Conservation (phyloP, 92 coral and sea anemone species). For the Phymanthus crucifer region DNA sequence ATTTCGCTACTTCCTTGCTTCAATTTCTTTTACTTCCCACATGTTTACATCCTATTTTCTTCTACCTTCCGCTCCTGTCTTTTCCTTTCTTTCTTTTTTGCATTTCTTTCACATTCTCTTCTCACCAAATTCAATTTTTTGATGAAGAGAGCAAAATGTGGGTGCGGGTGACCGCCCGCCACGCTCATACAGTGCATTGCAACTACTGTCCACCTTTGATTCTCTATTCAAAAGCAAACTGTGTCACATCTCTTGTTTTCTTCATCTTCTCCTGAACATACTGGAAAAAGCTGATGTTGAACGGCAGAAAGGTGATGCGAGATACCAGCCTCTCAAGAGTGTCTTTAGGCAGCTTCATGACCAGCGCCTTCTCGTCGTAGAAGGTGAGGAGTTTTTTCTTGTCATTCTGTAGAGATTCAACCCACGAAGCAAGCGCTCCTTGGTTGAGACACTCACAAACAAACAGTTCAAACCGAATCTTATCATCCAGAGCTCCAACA, state of each 20-base stretch:
- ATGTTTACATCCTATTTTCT: too few relatives aligned
- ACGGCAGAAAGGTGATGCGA: constrained; percentile 27
- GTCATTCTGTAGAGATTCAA: constrained; percentile 9
- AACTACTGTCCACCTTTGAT: too few relatives aligned
- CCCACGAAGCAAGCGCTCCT: constrained; percentile 33
- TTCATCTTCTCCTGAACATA: constrained; percentile 7
- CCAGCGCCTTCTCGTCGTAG: constrained; percentile 18
- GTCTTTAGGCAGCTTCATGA: neutral
- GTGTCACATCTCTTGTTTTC: neutral
- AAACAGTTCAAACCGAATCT: constrained; percentile 32
- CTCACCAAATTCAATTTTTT: too few relatives aligned
- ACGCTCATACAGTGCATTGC: too few relatives aligned
- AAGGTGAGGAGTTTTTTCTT: neutral
- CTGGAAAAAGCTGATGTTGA: constrained; percentile 7
- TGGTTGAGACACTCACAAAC: constrained; percentile 42
- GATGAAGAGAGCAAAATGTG: too few relatives aligned
- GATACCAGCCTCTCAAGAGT: constrained; percentile 15
- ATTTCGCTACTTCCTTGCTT: too few relatives aligned
- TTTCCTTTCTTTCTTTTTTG: too few relatives aligned
- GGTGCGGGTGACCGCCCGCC: too few relatives aligned
- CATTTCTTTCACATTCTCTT: too few relatives aligned
- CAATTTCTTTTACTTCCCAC: too few relatives aligned
- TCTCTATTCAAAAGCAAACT: constrained; percentile 8
- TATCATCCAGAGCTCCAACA: constrained; percentile 21
- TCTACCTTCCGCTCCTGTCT: too few relatives aligned